Evolutionary conservation across 2,797 vertebrate species (phyloP).

Genomic region (Melanotaenia trifasciata): DNA sequence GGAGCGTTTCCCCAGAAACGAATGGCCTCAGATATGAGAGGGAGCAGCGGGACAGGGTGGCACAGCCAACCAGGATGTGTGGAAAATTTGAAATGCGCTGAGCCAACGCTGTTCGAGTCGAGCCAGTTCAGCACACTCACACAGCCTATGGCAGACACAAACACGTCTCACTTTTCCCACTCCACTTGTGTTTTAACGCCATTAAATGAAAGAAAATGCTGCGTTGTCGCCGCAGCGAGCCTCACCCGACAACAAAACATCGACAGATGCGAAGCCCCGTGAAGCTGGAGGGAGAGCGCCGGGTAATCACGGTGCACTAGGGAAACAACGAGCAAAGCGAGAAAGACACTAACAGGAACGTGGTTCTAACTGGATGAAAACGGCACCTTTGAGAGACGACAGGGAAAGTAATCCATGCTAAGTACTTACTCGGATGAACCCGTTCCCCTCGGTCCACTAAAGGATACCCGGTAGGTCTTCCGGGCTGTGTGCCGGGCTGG

Average conservation of each 20-base stretch:
- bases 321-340: constrained; percentile 70
- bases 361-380: constrained; percentile 10
- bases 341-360: constrained; percentile 23
- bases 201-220: background rate
- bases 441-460: constrained; percentile 80
- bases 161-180: background rate
- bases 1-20: constrained; percentile 4
- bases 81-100: constrained; percentile 64
- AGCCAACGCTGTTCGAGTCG: constrained; percentile 36
- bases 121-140: constrained; percentile 12
- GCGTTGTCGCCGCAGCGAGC: background rate
- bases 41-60: constrained; percentile 48
- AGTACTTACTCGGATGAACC: constrained; percentile 82
- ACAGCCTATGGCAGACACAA: background rate
- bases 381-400: constrained; percentile 34
- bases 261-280: constrained; percentile 42
- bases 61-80: constrained; percentile 69
- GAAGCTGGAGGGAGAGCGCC: constrained; percentile 61
- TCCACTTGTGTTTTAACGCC: background rate
- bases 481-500: constrained; percentile 73
- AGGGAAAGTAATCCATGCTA: constrained; percentile 13
- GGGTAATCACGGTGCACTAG: constrained; percentile 60
- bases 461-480: constrained; percentile 67
- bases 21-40: constrained; percentile 28
- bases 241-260: constrained; percentile 20